Evolutionary conservation across 2,888 invertebrate species (phyloP).

Genomic region (Polylopha cassiicola): DNA sequence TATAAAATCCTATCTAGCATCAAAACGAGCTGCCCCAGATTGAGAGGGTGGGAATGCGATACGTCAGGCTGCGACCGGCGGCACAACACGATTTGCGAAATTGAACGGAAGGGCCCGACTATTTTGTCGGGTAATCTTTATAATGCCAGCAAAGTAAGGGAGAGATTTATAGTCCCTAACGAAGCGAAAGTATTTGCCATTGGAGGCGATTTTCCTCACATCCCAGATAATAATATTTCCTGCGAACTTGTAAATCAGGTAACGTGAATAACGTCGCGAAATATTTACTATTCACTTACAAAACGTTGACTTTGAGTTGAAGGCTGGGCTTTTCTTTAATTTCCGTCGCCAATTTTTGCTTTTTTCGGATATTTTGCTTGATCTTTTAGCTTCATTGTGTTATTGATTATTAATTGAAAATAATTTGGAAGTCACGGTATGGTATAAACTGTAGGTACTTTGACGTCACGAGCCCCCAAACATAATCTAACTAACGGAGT

Average conservation of each 20-base stretch:
- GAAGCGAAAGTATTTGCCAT: slow-evolving; percentile 13
- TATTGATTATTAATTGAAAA: too few relatives aligned
- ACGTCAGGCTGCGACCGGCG: slow-evolving; percentile 43
- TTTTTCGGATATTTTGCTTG: too few relatives aligned
- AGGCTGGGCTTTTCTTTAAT: too few relatives aligned
- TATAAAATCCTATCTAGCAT: slow-evolving; percentile 52
- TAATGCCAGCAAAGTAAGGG: slow-evolving; percentile 39
- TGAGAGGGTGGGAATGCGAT: slow-evolving; percentile 42
- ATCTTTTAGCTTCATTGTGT: too few relatives aligned
- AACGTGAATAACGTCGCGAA: slow-evolving; percentile 7
- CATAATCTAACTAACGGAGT: too few relatives aligned
- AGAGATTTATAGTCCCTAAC: slow-evolving; percentile 21
- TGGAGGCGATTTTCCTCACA: slow-evolving; percentile 12
- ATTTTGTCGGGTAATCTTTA: slow-evolving; percentile 53
- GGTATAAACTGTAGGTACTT: too few relatives aligned
- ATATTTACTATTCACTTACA: slow-evolving; percentile 3
- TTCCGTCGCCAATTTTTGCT: too few relatives aligned
- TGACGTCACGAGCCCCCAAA: too few relatives aligned
- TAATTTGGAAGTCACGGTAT: too few relatives aligned
- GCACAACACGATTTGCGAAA: slow-evolving; percentile 54
- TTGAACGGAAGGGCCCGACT: slow-evolving; percentile 56
- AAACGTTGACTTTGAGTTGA: slow-evolving; percentile 4
- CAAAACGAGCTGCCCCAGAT: slow-evolving; percentile 37
- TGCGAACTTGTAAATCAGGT: slow-evolving; percentile 15
- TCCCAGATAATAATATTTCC: slow-evolving; percentile 15